Conservation (phyloP, 1,140 invertebrate genomes). For the Brachionus asplanchnoidis region DNA sequence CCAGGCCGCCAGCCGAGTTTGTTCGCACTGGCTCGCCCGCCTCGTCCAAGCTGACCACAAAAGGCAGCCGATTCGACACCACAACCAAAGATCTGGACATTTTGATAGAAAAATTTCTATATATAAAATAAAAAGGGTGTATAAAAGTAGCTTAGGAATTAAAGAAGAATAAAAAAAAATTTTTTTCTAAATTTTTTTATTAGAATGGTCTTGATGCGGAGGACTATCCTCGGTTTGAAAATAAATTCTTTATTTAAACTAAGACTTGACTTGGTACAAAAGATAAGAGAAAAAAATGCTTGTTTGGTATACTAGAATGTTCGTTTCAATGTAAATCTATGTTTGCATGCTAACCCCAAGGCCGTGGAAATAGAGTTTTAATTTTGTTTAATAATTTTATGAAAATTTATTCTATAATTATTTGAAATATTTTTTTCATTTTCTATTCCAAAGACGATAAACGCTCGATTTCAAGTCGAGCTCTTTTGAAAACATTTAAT, state of each 20-base stretch:
- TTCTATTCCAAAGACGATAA: background rate
- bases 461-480: background rate
- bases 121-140: background rate
- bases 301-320: background rate
- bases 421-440: background rate
- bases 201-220: background rate
- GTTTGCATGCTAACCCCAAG: background rate
- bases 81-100: slow-evolving; percentile 23
- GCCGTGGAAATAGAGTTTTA: background rate
- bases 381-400: background rate
- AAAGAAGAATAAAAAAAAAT: background rate
- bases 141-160: background rate
- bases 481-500: background rate
- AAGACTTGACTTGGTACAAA: background rate
- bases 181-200: background rate
- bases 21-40: background rate
- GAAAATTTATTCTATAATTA: background rate
- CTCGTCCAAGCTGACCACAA: background rate
- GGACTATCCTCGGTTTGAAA: background rate
- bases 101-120: background rate
- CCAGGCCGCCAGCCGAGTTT: slow-evolving; percentile 65
- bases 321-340: background rate
- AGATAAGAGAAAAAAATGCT: background rate
- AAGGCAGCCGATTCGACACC: slow-evolving; percentile 26
- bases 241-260: background rate